Base-by-base conservation (phyloP, 2,888 invertebrate genomes). In the Lepidonotus clava region DNA sequence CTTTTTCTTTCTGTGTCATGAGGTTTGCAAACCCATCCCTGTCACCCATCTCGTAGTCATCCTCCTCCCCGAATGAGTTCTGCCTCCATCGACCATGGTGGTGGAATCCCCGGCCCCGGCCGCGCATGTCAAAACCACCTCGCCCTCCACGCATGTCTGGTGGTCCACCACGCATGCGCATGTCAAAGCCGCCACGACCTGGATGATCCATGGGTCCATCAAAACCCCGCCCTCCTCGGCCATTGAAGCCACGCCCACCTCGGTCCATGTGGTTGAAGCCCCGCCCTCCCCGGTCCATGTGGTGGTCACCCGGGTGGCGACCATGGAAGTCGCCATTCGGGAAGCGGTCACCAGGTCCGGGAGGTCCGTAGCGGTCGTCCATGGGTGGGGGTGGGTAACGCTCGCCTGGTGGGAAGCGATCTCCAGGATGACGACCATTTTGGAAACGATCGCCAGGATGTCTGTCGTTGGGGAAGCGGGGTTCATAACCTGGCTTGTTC, bases 1-100 rank as follows among this genome's bases (percentile, higher is more conserved):
- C 98, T 91, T 98, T 98, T 94, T 99, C 99, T 40, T 97, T 96
- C 89, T 96, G 96, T 21, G 97, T 97, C 99, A 99, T 99, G 18
- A 99, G 95, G 0, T 98, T 98, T 0, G 97, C 96, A 93, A 97
- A 98, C 71, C 90, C 92, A 90, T 94, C 93, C 24, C 90, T 41
- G 85, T 85, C 85, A 24, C 71, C 85, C 18, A 76, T 61, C 14
- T 40, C 80, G 8, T 86, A 66, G 32, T 88, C 80, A 0, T n/a
- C 46, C 32, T 40, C 61, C 28, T 85, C 77, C 11, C 53, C 66
- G 24, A 24, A 18, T 24, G 34, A 46, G 67, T 71, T 46, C 1
- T 71, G 56, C 21, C 66, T 66, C 46, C 66, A 66, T 21, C 71
- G 71, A 21, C 28, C 14, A 34, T 66, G 38, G 5, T 11, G 38